A percentile compares a stretch with the other conserved stretches of the same genome.
These are phyloP conservation scores for Microctonus brassicae DNA, from an alignment of 2,888 invertebrate genomes.

Conservation along the genomic window DNA sequence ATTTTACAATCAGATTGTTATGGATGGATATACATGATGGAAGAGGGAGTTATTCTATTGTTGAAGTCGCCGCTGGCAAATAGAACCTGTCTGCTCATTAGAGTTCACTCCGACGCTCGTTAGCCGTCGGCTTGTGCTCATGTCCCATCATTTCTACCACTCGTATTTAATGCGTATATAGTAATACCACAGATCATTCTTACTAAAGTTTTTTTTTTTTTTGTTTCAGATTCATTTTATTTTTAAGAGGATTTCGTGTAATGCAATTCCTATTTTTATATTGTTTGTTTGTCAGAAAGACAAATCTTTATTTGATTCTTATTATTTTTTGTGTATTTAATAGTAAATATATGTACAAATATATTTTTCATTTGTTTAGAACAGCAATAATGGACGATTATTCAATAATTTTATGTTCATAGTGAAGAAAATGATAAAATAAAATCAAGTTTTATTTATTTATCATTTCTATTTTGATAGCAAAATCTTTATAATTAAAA, in stretches of 20 bases:
- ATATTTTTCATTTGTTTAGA: neutral
- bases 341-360: too few relatives aligned
- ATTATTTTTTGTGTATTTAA: neutral
- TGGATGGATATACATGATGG: neutral
- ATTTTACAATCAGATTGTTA: conserved; percentile 1
- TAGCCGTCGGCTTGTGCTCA: neutral
- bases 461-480: too few relatives aligned
- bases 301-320: neutral
- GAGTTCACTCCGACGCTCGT: conserved; percentile 24
- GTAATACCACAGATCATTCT: neutral
- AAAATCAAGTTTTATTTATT: too few relatives aligned
- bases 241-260: too few relatives aligned
- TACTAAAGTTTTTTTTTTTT: neutral
- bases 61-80: conserved; percentile 30
- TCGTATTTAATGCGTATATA: neutral
- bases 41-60: conserved; percentile 5
- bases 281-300: too few relatives aligned
- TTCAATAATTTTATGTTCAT: too few relatives aligned
- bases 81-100: conserved; percentile 32
- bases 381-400: too few relatives aligned
- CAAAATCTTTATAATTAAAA: too few relatives aligned
- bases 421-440: too few relatives aligned
- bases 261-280: too few relatives aligned
- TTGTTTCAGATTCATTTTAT: neutral
- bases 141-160: neutral